Evolutionary conservation across 2,888 invertebrate genomes (phyloP).

Genomic region (Macaria notata): DNA sequence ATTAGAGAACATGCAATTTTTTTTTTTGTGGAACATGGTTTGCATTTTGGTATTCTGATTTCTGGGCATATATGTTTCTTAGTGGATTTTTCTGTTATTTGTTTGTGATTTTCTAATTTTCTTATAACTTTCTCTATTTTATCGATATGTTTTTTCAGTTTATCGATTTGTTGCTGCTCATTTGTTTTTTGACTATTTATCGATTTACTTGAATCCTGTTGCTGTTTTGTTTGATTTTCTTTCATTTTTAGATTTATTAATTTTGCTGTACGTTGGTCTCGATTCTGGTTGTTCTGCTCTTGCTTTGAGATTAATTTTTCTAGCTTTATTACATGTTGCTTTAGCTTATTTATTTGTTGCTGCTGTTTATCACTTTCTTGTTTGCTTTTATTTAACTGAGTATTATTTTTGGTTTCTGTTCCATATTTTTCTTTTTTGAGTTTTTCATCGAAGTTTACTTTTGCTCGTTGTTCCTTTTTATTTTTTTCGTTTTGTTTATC

Average conservation of each 20-base stretch:
- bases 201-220: background rate
- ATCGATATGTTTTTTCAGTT: no score
- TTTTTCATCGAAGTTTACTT: background rate
- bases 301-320: background rate
- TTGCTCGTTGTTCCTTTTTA: no score
- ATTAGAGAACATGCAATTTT: no score
- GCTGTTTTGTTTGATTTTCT: background rate
- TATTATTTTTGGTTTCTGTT: background rate
- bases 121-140: no score
- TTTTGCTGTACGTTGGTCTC: background rate
- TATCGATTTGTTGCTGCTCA: no score
- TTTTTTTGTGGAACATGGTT: no score
- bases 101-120: no score
- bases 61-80: no score
- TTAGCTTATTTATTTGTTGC: slow-evolving; percentile 2
- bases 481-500: no score
- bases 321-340: background rate
- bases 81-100: no score
- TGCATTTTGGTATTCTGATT: no score
- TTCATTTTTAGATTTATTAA: background rate
- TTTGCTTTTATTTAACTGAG: background rate
- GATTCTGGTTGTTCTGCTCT: background rate
- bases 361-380: background rate
- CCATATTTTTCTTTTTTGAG: background rate
- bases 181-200: no score